A percentile compares a stretch with the other conserved stretches of the same genome.
Conservation (phyloP, 2,113 vertebrate genomes). For the Arenaria interpres region DNA sequence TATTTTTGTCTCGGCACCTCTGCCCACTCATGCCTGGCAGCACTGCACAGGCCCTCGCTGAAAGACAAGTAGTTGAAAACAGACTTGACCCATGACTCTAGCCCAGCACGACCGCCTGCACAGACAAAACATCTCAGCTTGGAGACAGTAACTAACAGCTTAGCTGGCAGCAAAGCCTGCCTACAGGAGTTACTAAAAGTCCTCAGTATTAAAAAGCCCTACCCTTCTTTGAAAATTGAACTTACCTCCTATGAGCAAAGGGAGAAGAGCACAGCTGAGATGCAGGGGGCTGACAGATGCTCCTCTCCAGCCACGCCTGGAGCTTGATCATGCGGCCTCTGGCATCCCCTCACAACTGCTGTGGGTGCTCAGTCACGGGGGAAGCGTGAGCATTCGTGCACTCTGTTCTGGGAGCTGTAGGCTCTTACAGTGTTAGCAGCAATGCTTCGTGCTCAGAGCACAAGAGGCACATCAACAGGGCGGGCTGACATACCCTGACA, state of each 20-base stretch:
- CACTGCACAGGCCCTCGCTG: neutral
- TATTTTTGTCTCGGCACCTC: neutral
- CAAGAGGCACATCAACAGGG: neutral
- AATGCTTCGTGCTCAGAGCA: neutral
- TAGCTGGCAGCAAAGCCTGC: neutral
- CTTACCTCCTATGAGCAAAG: neutral
- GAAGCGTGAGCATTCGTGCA: neutral
- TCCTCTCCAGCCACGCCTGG: neutral
- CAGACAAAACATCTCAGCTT: neutral
- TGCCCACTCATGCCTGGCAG: neutral
- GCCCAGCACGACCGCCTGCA: fast-evolving
- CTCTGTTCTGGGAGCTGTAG: neutral
- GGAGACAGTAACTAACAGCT: neutral
- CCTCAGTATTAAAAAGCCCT: neutral
- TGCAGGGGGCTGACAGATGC: neutral
- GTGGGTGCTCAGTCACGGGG: neutral
- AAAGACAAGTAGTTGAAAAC: neutral
- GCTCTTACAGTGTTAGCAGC: neutral
- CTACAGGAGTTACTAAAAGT: neutral
- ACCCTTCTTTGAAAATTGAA: neutral
- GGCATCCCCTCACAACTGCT: neutral
- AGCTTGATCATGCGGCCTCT: fast-evolving
- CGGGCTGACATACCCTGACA: neutral
- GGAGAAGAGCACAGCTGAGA: neutral
- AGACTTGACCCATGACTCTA: neutral